A percentile compares a stretch with the other conserved stretches of the same genome.
Evolutionary conservation across 2,888 invertebrate genomes (phyloP).

Genomic region (Heliconius erato): DNA sequence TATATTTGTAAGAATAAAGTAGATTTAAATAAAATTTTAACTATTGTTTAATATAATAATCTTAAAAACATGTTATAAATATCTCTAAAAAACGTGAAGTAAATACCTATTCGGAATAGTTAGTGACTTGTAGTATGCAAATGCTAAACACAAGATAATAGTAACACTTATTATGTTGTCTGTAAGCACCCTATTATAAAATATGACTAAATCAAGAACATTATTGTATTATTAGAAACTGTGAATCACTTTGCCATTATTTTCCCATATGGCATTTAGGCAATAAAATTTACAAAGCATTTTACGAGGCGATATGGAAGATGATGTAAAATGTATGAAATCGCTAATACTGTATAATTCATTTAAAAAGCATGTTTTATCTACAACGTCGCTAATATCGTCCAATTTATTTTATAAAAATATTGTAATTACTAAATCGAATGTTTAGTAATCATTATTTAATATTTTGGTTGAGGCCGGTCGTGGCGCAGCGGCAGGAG

Average conservation of each 20-base stretch:
- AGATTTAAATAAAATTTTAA: background rate
- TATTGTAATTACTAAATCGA: background rate
- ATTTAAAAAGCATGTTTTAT: background rate
- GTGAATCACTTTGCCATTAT: slow-evolving; percentile 10
- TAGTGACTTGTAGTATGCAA: background rate
- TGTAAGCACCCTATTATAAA: background rate
- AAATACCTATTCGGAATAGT: background rate
- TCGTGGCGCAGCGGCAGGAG: no score
- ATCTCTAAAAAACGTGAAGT: background rate
- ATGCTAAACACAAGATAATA: slow-evolving; percentile 5
- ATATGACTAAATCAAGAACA: slow-evolving; percentile 11
- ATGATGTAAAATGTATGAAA: background rate
- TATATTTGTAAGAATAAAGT: background rate
- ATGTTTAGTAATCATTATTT: background rate
- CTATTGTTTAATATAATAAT: background rate
- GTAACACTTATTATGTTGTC: background rate
- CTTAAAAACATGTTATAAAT: background rate
- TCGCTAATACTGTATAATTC: background rate
- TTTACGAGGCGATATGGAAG: background rate
- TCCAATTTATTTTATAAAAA: no score
- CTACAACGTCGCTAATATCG: no score
- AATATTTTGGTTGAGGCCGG: no score
- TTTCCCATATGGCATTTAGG: slow-evolving; percentile 1
- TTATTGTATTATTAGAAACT: slow-evolving; percentile 9
- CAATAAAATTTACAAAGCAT: background rate